Base-by-base conservation (phyloP, 1,140 invertebrate species). In the Lepidurus couesii region DNA sequence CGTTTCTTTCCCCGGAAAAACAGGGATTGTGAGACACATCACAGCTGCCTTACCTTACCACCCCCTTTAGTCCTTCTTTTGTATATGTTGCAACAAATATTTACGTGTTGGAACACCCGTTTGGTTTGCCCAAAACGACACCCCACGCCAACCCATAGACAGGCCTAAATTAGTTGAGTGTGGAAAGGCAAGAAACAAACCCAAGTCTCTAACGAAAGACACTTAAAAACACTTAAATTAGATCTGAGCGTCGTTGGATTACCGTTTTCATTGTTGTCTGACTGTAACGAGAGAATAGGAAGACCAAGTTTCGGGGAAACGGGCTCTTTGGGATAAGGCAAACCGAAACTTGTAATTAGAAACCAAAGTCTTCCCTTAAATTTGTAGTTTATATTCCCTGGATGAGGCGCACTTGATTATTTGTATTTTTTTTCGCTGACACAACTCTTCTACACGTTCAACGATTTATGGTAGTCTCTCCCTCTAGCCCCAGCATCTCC, bases 341-440 rank as follows among this genome's bases (percentile, higher is more conserved):
- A 65, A 65, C 53, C 53, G 53, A 65, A 65, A 65, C 53, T 65
- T 65, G 53, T 65, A 65, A 65, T 65, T 65, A 65, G 53, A 65
- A 65, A 21, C 53, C 53, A 65, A 7, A 7, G n/a, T 16, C 53
- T 16, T 9, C 53, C 9, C 53, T n/a, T 65, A 65, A 65, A 65
- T 65, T 21, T 65, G 53, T 65, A 65, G 16, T 65, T 65, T 65
- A 65, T 21, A 65, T 65, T 65, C 53, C 53, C n/a, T 65, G 53
- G 21, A 65, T 65, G 16, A 7, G 16, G 16, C 45, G 1, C 53
- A 65, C 53, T 65, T 65, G 53, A 65, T 13, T 13, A 0, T 6
- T 13, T n/a, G 4, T 13, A 65, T 9, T 47, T 47, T 47, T 47
- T 47, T 47, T 10, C 45, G 45, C 45, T 47, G 13, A 21, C 53